A percentile compares a stretch with the other conserved stretches of the same genome.
phyloP scores from a whole-genome alignment of 2,888 invertebrate genomes.

The Pammene aurita region DNA sequence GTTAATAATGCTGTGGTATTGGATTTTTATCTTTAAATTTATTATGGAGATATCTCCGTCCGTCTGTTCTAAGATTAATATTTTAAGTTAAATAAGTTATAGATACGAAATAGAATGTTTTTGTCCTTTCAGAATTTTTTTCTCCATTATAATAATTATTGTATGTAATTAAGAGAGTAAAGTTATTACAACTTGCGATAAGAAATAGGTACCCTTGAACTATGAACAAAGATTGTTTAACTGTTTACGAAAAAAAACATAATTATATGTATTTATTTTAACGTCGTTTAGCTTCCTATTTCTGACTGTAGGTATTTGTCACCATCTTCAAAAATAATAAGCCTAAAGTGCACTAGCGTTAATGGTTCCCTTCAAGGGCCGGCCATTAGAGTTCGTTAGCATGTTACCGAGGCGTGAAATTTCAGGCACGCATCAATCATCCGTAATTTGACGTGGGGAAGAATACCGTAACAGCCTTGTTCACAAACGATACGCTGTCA shows the following conservation, averaged over 20 bases:
- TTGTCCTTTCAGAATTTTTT: too few relatives aligned
- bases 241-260: too few relatives aligned
- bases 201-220: too few relatives aligned
- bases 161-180: too few relatives aligned
- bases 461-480: constrained; percentile 31
- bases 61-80: neutral
- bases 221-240: too few relatives aligned
- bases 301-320: constrained; percentile 7
- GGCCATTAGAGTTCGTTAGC: constrained; percentile 38
- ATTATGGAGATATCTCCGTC: neutral
- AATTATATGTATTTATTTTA: too few relatives aligned
- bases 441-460: constrained; percentile 58
- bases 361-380: constrained; percentile 31
- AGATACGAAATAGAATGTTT: too few relatives aligned
- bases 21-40: constrained; percentile 34
- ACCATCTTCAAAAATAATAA: constrained; percentile 19
- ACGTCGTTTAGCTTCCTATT: too few relatives aligned
- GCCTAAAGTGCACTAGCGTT: constrained; percentile 20
- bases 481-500: neutral
- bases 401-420: constrained; percentile 34
- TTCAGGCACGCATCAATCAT: constrained; percentile 58
- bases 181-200: too few relatives aligned
- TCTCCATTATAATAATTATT: too few relatives aligned
- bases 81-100: neutral
- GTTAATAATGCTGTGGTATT: constrained; percentile 31